Base-by-base conservation (phyloP, 2,888 invertebrate species). In the Augochlorella aurata region DNA sequence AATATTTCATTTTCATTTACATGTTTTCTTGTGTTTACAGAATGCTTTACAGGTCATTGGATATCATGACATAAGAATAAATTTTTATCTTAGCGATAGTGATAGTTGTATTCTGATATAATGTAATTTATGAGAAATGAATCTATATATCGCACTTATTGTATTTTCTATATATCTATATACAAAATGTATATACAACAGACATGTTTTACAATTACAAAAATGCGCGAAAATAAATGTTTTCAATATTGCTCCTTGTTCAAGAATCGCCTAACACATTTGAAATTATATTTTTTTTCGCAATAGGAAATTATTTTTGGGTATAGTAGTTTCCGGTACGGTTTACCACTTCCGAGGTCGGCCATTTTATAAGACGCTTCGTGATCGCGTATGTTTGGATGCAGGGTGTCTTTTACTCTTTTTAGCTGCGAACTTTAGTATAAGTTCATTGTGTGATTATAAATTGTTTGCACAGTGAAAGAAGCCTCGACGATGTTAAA, bases 301-400 rank as follows among this genome's bases (percentile, higher is more conserved):
- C 65, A 9, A 38, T 18, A n/a, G 14, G 70, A 74, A 78, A 49
- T 18, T 73, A 77, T 73, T 81, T 73, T 81, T 86, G 87, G 85
- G 77, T 71, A 77, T 69, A 70, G 85, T 74, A 73, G 88, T 89
- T 88, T 90, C 89, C 89, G 87, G 85, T 86, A 75, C 75, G 83
- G 63, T 81, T 79, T 76, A 78, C 47, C 21, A 83, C 79, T 87
- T 88, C 87, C 87, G 75, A 72, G 47, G 45, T 74, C 85, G 74
- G 90, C 91, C 91, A 91, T 91, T 87, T 91, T 91, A 87, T 84
- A 88, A 82, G 91, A 91, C 91, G 91, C 91, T 90, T 85, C 80
- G 75, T 73, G 77, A 73, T 89, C 82, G 85, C 83, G 86, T 88
- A 83, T 85, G 84, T 85, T 83, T 82, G 80, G 82, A 74, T 73